phyloP scores from a whole-genome alignment of 2,113 vertebrate species.

The Oreocharis arfaki region DNA sequence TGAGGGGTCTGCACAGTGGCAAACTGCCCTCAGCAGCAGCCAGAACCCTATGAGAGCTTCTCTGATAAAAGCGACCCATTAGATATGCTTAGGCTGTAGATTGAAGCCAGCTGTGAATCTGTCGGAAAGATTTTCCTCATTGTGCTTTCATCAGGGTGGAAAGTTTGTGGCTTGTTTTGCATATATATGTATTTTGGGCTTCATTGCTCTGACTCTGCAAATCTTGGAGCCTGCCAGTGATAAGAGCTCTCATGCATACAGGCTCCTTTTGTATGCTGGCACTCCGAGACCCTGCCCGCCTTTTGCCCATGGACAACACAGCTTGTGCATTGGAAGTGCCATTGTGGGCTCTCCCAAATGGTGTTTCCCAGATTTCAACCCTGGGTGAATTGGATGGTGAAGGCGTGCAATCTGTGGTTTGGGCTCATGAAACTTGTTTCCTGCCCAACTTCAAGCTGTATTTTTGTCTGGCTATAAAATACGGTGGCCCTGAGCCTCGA shows the following conservation, averaged over 20 bases:
- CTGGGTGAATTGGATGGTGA: neutral
- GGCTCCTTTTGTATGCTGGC: neutral
- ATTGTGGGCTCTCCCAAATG: neutral
- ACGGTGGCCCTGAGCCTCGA: neutral
- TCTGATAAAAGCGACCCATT: constrained; percentile 30
- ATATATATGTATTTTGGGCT: neutral
- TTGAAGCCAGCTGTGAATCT: constrained; percentile 58
- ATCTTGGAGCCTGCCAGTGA: neutral
- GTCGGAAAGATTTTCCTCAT: constrained; percentile 52
- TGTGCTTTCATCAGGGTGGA: constrained; percentile 45
- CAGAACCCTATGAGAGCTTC: neutral
- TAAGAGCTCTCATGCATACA: neutral
- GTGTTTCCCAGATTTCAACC: neutral
- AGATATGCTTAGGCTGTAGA: constrained; percentile 42
- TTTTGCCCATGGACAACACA: neutral
- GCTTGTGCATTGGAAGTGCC: neutral
- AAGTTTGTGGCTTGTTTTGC: neutral
- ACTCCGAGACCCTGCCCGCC: neutral
- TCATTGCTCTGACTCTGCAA: neutral
- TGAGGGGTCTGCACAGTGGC: constrained; percentile 29
- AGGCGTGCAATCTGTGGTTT: constrained; percentile 19
- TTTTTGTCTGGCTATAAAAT: neutral
- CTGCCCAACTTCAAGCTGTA: neutral
- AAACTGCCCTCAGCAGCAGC: constrained; percentile 32
- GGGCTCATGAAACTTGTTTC: neutral